A percentile compares a stretch with the other conserved stretches of the same genome.
Evolutionary conservation across 2,888 invertebrate species (phyloP).

Genomic region (Latheticus oryzae): DNA sequence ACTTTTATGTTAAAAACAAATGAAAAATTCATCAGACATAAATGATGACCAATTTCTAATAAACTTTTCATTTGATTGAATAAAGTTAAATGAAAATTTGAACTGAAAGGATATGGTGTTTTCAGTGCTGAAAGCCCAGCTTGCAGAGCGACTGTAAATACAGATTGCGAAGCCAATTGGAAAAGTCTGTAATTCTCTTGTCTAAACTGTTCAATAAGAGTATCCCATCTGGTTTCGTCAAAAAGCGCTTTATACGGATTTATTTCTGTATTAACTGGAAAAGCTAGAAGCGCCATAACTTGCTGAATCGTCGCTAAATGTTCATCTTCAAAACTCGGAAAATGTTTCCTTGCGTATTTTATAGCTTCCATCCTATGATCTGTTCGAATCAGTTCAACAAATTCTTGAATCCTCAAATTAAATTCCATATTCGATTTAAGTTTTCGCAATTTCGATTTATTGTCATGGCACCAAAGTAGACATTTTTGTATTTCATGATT

Average conservation of each 20-base stretch:
- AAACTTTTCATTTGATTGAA: too few species aligned
- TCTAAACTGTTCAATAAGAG: slow-evolving; percentile 89
- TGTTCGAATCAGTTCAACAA: slow-evolving; percentile 91
- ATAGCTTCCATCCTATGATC: slow-evolving; percentile 93
- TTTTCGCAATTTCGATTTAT: slow-evolving; percentile 93
- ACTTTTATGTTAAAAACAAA: too few species aligned
- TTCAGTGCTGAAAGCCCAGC: slow-evolving; percentile 96
- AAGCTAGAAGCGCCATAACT: slow-evolving; percentile 95
- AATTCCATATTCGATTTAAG: slow-evolving; percentile 96
- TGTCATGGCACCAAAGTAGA: slow-evolving; percentile 95
- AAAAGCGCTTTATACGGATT: slow-evolving; percentile 79
- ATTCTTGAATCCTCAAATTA: slow-evolving; percentile 92
- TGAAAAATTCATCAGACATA: too few species aligned
- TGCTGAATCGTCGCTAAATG: slow-evolving; percentile 90
- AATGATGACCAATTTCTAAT: too few species aligned
- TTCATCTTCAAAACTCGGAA: slow-evolving; percentile 87
- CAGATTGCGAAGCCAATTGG: slow-evolving; percentile 91
- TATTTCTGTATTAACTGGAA: slow-evolving; percentile 83
- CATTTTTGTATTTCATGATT: slow-evolving; percentile 88
- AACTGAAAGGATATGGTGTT: slow-evolving; percentile 80
- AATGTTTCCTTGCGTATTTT: slow-evolving; percentile 93
- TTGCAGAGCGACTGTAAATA: slow-evolving; percentile 91
- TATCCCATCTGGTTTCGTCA: slow-evolving; percentile 80
- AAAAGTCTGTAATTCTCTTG: slow-evolving; percentile 94
- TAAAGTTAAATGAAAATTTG: too few species aligned